These are phyloP conservation scores for Copidosoma aretas DNA, from an alignment of 2,888 invertebrate species.

Conservation along the genomic window DNA sequence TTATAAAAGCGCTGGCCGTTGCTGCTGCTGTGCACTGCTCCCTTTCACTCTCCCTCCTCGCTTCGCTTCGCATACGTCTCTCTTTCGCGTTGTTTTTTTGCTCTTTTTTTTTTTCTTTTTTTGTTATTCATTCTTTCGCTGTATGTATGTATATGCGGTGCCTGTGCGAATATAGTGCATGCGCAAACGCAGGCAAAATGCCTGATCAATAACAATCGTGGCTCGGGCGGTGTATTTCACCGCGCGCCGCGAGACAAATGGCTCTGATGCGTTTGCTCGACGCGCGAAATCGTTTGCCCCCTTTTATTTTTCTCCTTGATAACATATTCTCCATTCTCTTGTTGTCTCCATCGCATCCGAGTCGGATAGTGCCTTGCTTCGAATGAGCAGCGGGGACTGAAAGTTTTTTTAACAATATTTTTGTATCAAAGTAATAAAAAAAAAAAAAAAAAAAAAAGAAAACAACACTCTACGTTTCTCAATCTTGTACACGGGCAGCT, in stretches of 20 bases:
- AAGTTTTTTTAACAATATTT: too few relatives aligned
- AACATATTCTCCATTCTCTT: background rate
- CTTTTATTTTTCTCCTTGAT: conserved; percentile 4
- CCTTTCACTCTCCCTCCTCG: conserved; percentile 5
- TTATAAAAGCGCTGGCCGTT: conserved; percentile 51
- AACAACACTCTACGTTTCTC: too few relatives aligned
- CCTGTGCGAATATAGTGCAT: background rate
- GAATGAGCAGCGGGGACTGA: too few relatives aligned
- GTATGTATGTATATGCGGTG: background rate
- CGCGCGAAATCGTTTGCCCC: conserved; percentile 12
- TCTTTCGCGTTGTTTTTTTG: too few relatives aligned
- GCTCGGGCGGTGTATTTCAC: background rate
- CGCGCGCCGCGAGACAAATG: conserved; percentile 22
- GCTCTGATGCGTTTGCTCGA: conserved; percentile 15
- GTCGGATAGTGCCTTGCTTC: too few relatives aligned
- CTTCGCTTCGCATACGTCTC: background rate
- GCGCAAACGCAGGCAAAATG: conserved; percentile 49
- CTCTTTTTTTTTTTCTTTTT: background rate
- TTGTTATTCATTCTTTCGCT: background rate
- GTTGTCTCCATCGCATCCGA: too few relatives aligned
- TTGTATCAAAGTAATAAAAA: too few relatives aligned
- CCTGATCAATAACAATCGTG: conserved; percentile 60
- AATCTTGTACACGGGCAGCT: too few relatives aligned
- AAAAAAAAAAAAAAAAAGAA: background rate
- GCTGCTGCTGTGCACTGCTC: background rate